These are phyloP conservation scores for Sycophila texana DNA, from an alignment of 2,888 invertebrate genomes.

Conservation along the genomic window DNA sequence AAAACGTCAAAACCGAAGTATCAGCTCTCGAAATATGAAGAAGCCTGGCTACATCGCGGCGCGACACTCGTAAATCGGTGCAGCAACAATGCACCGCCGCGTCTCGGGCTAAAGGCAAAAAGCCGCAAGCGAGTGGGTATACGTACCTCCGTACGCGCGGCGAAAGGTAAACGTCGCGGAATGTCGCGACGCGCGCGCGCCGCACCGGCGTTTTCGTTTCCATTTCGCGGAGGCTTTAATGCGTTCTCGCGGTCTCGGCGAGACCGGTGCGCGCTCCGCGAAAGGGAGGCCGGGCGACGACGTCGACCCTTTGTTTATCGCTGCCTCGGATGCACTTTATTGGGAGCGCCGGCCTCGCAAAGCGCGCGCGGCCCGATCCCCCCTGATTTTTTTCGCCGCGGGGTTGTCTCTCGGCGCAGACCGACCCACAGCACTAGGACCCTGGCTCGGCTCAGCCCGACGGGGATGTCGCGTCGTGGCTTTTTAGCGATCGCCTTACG, in stretches of 20 bases:
- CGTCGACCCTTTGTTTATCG: slow-evolving; percentile 55
- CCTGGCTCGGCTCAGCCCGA: no score
- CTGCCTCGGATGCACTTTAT: slow-evolving; percentile 49
- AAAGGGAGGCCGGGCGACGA: slow-evolving; percentile 32
- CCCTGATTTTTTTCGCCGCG: neutral
- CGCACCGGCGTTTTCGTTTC: slow-evolving; percentile 38
- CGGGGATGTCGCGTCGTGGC: neutral
- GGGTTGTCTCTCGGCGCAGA: neutral
- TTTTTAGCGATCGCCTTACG: slow-evolving; percentile 4
- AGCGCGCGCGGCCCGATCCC: slow-evolving; percentile 21
- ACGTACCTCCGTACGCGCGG: neutral
- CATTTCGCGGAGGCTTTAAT: slow-evolving; percentile 53
- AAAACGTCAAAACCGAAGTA: neutral
- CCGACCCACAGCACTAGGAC: neutral
- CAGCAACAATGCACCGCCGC: slow-evolving; percentile 1
- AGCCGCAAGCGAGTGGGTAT: neutral
- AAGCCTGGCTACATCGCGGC: no score
- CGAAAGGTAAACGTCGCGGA: neutral
- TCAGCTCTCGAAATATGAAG: no score
- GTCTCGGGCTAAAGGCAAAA: neutral
- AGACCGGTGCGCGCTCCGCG: neutral
- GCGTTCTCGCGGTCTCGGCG: slow-evolving; percentile 50
- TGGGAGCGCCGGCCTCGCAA: slow-evolving; percentile 35
- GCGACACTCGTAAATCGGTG: slow-evolving; percentile 10
- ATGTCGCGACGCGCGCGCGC: slow-evolving; percentile 22